phyloP scores from a whole-genome alignment of 2,113 vertebrate genomes.

The Protomyctophum bolini region DNA sequence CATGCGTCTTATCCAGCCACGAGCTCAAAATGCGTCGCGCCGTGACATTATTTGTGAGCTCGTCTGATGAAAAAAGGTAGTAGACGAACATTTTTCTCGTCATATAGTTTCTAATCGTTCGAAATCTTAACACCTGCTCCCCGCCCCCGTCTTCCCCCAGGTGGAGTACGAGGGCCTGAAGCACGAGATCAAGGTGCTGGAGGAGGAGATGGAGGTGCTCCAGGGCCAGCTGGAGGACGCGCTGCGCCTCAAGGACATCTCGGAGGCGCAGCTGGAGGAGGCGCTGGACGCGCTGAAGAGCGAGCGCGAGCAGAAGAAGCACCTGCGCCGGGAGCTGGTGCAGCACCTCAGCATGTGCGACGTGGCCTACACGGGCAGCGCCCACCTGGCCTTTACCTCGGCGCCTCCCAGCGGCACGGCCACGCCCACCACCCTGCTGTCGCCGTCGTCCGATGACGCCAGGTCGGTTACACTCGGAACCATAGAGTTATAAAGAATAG shows the following conservation, averaged over 20 bases:
- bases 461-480: constrained; percentile 51
- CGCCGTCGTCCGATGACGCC: constrained; percentile 85
- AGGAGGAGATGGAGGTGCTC: constrained; percentile 92
- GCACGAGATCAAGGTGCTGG: constrained; percentile 95
- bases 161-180: constrained; percentile 98
- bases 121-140: not conserved
- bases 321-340: constrained; percentile 90
- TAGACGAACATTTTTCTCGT: too few species aligned
- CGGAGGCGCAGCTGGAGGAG: constrained; percentile 92
- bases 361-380: constrained; percentile 84
- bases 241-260: constrained; percentile 92
- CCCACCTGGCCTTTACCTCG: constrained; percentile 86
- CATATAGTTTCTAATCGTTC: too few species aligned
- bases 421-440: constrained; percentile 69
- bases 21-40: too few species aligned
- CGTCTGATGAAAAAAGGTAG: too few species aligned
- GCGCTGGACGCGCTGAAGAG: constrained; percentile 93
- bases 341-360: constrained; percentile 93
- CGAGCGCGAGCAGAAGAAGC: constrained; percentile 94
- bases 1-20: too few species aligned
- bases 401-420: constrained; percentile 82
- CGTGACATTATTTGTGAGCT: too few species aligned
- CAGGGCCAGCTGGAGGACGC: constrained; percentile 94
- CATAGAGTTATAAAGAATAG: too few species aligned
- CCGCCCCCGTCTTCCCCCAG: constrained; percentile 65